Percentiles rank a stretch among this genome's conserved stretches.
These are phyloP conservation scores for Silvanus unidentatus DNA, from an alignment of 2,888 invertebrate species.

Conservation along the genomic window DNA sequence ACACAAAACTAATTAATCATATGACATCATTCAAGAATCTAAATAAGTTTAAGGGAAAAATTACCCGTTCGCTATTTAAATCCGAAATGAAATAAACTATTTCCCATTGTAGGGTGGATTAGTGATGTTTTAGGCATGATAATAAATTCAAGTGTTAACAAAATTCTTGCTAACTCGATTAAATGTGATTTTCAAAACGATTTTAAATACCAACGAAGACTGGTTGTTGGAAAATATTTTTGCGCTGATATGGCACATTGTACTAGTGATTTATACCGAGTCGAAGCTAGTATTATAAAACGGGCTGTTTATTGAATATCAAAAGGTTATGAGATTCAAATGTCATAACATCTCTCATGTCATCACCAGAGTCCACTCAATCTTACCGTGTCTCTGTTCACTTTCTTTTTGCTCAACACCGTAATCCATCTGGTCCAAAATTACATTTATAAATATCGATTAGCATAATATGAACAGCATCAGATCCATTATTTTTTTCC, in stretches of 20 bases:
- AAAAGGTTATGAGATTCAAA: constrained; percentile 11
- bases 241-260: constrained; percentile 2
- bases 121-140: not conserved
- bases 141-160: constrained; percentile 4
- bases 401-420: no score
- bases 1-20: no score
- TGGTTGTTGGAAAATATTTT: not conserved
- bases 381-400: no score
- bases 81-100: not conserved
- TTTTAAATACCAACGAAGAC: not conserved
- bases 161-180: constrained; percentile 4
- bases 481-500: no score
- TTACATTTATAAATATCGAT: no score
- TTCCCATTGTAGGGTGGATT: not conserved
- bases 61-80: not conserved
- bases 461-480: no score
- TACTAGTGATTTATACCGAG: constrained; percentile 2
- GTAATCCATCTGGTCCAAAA: no score
- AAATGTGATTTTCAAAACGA: not conserved
- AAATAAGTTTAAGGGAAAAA: no score
- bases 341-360: constrained; percentile 10
- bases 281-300: not conserved
- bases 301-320: constrained; percentile 9
- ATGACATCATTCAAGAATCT: no score
- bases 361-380: constrained; percentile 13